Conservation (phyloP, 2,888 invertebrate species). For the Eulithis testata region DNA sequence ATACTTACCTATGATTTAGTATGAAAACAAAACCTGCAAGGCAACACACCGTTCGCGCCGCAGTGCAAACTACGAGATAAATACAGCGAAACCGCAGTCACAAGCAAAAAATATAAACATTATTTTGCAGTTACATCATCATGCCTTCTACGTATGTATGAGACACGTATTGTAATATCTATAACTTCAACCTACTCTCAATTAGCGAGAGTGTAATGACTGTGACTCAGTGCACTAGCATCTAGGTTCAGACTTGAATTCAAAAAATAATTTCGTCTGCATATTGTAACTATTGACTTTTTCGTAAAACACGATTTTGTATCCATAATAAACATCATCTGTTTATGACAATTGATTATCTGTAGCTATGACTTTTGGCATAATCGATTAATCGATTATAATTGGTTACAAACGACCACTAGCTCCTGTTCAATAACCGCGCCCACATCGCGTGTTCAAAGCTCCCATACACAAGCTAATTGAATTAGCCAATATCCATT, state of each 20-base stretch:
- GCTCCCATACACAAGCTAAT: conserved; percentile 58
- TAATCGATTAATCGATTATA: not conserved
- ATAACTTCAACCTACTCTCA: conserved; percentile 13
- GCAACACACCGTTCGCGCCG: too few species aligned
- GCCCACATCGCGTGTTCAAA: conserved; percentile 61
- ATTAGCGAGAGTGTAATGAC: conserved; percentile 3
- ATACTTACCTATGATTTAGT: too few species aligned
- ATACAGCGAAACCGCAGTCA: too few species aligned
- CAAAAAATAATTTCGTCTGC: not conserved
- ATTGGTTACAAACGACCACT: not conserved
- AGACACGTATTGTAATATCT: not conserved
- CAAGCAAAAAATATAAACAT: not conserved
- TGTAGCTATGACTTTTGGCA: not conserved
- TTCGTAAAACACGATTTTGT: too few species aligned
- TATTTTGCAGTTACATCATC: conserved; percentile 7
- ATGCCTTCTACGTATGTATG: conserved; percentile 1
- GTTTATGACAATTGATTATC: too few species aligned
- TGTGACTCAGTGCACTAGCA: not conserved
- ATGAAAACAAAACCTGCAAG: too few species aligned
- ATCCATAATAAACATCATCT: too few species aligned
- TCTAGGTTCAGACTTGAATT: not conserved
- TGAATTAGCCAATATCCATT: conserved; percentile 73
- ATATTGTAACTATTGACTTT: too few species aligned
- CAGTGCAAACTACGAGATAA: too few species aligned
- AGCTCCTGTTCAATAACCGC: conserved; percentile 36